A percentile compares a stretch with the other conserved stretches of the same genome.
Conservation (phyloP, 2,888 invertebrate species). For the Nebria brevicollis region DNA sequence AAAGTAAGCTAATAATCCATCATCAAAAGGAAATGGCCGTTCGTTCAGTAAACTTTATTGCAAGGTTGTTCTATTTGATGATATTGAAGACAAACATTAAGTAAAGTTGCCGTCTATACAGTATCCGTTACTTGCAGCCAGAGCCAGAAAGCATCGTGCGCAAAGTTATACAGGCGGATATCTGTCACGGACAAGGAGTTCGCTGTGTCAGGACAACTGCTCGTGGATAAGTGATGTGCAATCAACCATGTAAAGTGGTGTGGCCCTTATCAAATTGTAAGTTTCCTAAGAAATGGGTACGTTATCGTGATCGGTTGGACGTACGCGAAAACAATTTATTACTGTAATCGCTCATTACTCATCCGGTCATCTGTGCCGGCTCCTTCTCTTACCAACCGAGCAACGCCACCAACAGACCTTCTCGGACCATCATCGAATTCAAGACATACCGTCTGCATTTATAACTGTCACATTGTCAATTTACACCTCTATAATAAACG, state of each 20-base stretch:
- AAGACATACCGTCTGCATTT: slow-evolving; percentile 16
- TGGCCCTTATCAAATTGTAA: slow-evolving; percentile 41
- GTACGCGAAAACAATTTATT: slow-evolving; percentile 46
- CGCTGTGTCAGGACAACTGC: slow-evolving; percentile 24
- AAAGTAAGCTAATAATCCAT: background rate
- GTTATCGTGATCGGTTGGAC: slow-evolving; percentile 37
- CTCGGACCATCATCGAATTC: slow-evolving; percentile 4
- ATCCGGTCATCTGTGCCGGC: slow-evolving; percentile 39
- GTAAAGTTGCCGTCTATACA: background rate
- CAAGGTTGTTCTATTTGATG: background rate
- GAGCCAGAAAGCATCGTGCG: slow-evolving; percentile 7
- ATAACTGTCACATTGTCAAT: slow-evolving; percentile 27
- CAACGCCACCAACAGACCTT: background rate
- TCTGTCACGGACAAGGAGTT: slow-evolving; percentile 13
- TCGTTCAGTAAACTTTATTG: background rate
- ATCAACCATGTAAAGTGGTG: slow-evolving; percentile 39
- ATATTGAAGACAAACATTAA: background rate
- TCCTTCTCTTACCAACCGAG: background rate
- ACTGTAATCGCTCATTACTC: slow-evolving; percentile 46
- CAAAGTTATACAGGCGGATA: slow-evolving; percentile 20
- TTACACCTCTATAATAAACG: slow-evolving; percentile 6
- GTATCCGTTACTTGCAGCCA: slow-evolving; percentile 22
- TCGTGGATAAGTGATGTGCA: slow-evolving; percentile 35
- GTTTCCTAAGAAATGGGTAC: slow-evolving; percentile 38
- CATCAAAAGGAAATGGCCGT: background rate